A percentile compares a stretch with the other conserved stretches of the same genome.
Conservation (phyloP, 2,797 vertebrate genomes). For the Sebastes dallii region DNA sequence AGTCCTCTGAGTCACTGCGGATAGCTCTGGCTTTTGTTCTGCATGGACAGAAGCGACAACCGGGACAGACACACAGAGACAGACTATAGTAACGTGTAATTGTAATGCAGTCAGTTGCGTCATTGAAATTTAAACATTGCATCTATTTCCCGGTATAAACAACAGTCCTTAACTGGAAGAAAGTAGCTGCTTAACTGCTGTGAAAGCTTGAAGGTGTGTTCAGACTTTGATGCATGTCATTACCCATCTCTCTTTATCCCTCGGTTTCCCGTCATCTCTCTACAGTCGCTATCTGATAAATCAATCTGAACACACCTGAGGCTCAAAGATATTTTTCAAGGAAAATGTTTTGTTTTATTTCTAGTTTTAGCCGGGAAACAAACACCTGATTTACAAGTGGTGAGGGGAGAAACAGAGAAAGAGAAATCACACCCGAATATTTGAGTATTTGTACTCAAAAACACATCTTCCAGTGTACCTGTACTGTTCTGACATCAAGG, state of each 20-base stretch:
- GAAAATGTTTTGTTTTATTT: neutral
- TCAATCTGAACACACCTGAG: neutral
- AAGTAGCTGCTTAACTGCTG: neutral
- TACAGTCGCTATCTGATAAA: neutral
- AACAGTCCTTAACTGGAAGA: neutral
- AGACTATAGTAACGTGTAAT: neutral
- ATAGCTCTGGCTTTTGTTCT: slow-evolving; percentile 45
- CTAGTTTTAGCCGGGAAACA: neutral
- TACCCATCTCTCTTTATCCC: neutral
- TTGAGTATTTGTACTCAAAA: neutral
- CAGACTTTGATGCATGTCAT: neutral
- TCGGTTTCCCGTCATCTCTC: neutral
- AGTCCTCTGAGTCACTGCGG: slow-evolving; percentile 40
- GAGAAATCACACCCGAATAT: neutral
- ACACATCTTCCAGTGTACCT: neutral
- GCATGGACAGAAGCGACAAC: slow-evolving; percentile 5
- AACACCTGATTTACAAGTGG: neutral
- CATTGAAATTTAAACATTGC: neutral
- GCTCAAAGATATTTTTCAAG: neutral
- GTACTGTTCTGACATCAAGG: neutral
- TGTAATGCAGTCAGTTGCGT: neutral
- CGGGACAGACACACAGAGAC: slow-evolving; percentile 17
- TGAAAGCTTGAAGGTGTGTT: neutral
- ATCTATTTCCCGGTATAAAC: neutral
- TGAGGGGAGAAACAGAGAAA: neutral